Evolutionary conservation across 2,113 vertebrate genomes (phyloP), one percentile per base, ranked within the genome.

Genomic region (Gallinago paraguaiae): DNA sequence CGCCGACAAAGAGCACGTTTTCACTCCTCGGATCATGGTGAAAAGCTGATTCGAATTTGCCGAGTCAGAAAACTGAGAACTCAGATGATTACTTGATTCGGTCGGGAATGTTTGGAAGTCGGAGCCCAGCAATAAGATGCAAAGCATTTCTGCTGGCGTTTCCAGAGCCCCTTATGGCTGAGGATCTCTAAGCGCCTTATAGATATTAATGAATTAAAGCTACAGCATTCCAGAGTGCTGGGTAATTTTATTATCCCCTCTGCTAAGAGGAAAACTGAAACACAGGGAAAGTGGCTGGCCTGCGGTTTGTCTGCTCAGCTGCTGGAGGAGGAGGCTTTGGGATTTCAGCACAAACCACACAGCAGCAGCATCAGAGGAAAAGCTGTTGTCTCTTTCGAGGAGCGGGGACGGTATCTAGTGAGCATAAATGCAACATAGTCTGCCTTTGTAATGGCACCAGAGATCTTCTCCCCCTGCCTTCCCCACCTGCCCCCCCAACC

Each of bases 191-290:
- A 96, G 80, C 65, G 88, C 18, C 91, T 96, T 92, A 92, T 5
- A 79, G 88, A 82, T 82, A 77, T 63, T 91, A 88, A 88, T 93
- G 88, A 92, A 95, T 65, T 94, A 96, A 96, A 93, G 86, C 83
- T 59, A 72, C 54, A 91, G 70, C 77, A 80, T 94, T 94, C 83
- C 86, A 2, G 12, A 95, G 83, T 72, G 65, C 83, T 72, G 81
- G 70, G 41, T 93, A 89, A 93, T 91, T 92, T 97, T 90, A 82
- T 86, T 93, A 96, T 91, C 70, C 57, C 22, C 68, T 94, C 46
- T 95, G 67, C 74, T 85, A 72, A 74, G 54, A 85, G 63, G 23
- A 53, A 95, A 93, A 43, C 68, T 53, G 86, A 92, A 86, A 64
- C 50, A 57, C 27, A 59, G 65, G 46, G 81, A 91, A 95, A 93